Evolutionary conservation across 1,140 invertebrate species (phyloP), one percentile per base, ranked within the genome.

Genomic region (Cherax destructor): DNA sequence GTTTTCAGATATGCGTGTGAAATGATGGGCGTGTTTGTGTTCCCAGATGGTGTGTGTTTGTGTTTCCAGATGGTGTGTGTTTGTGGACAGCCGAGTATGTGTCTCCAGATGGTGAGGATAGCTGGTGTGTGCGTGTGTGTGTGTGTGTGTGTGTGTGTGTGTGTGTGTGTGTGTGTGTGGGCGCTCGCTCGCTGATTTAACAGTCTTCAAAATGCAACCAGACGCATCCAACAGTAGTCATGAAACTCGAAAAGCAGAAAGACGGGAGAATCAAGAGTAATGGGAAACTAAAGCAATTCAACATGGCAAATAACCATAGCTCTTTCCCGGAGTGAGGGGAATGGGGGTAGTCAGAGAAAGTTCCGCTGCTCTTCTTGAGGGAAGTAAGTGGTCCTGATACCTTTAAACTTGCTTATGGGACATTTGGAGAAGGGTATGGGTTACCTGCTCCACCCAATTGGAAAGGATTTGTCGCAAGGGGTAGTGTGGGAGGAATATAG

Each of bases 401-500:
- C 84, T 90, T 90, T 84, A 84, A 90, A 90, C 88, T 90, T 90
- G 77, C 81, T 90, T 90, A 90, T 84, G 74, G 87, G 80, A 89
- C 77, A 76, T 74, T 24, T 41, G 87, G 47, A 83, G 84, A 78
- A 59, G 81, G 65, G n/a, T 50, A n/a, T 4, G 3, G 69, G 69
- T 30, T 90, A 90, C 88, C 88, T 90, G 88, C 77, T 83, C 80
- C 80, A 49, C 69, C 47, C 30, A 65, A 74, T 59, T 83, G 21
- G 80, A 78, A 76, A 49, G 88, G 88, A 84, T 84, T 90, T 90
- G 80, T 74, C 30, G 16, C 21, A 50, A 77, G 80, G 88, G 16
- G 52, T 30, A 49, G 56, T 21, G 86, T 18, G 50, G 49, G 72
- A 49, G 47, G 85, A 50, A 21, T 21, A 52, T 30, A 52, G 47